Evolutionary conservation across 2,888 invertebrate species (phyloP), one percentile per base, ranked within the genome.

Genomic region (Psylliodes chrysocephalus): DNA sequence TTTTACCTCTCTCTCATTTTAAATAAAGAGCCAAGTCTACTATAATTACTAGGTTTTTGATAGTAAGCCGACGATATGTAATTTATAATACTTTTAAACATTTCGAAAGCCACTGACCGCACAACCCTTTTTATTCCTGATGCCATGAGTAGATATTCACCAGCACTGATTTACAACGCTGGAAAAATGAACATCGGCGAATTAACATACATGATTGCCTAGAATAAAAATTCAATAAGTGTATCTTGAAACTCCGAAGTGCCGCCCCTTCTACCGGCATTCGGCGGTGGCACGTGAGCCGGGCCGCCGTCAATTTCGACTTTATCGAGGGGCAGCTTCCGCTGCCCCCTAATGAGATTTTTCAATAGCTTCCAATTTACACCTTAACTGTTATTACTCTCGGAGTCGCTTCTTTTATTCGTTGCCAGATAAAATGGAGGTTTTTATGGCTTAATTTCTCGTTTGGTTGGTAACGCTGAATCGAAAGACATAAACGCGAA

Each of bases 321-420:
- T 75, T 75, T 75, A 75, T 75, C 71, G 74, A 71, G 71, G 67
- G 72, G 64, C 69, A 68, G 71, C 69, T 60, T 59, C 64, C 59
- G 67, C 68, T 56, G 68, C 69, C 68, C 71, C 61, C 66, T 76
- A 77, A 77, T 75, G 76, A 77, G 76, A 76, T 77, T 77, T 77
- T 77, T 77, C 76, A 75, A 77, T 75, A 73, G 76, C 70, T 69
- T 75, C 74, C 77, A 75, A 77, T 77, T 77, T 75, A 70, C 74
- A 72, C 71, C 75, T 76, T 77, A 71, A 76, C 71, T 72, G 75
- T 76, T 75, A 75, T 71, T 68, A 69, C 68, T 61, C 66, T 64
- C 40, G 15, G 49, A 47, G 61, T 47, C 57, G 47, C 38, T 57
- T 38, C 38, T 57, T 47, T 47, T 57, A 47, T 38, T 47, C 46